These are phyloP conservation scores for Actenoides lindsayi DNA, from an alignment of 2,113 vertebrate genomes.

Conservation along the genomic window DNA sequence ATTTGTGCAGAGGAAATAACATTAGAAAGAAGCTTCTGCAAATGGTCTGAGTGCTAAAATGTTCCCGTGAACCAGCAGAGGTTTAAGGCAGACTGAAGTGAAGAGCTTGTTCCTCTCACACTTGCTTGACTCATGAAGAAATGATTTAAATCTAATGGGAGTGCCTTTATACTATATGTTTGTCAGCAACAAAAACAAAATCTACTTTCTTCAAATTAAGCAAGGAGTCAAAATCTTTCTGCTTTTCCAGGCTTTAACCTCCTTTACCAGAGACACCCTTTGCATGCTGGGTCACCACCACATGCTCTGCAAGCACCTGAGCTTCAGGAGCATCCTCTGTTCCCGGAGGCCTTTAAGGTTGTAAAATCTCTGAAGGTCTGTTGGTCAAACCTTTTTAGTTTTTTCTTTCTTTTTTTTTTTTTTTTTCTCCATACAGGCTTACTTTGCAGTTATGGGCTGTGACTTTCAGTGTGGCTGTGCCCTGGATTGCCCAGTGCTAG, in stretches of 20 bases:
- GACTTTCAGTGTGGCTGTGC: not conserved
- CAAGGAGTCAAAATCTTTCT: not conserved
- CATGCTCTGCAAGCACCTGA: not conserved
- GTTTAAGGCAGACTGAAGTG: not conserved
- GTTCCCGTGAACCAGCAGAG: not conserved
- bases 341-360: not conserved
- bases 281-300: fast-evolving
- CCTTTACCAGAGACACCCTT: not conserved
- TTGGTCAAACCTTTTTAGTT: not conserved
- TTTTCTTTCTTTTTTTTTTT: not conserved
- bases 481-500: conserved; percentile 49
- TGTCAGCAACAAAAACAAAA: not conserved
- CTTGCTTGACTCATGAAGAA: not conserved
- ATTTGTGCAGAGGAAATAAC: not conserved
- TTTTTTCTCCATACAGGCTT: not conserved
- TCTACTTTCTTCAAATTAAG: not conserved
- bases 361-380: conserved; percentile 8
- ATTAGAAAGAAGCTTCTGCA: not conserved
- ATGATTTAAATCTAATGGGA: not conserved
- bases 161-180: not conserved
- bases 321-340: not conserved
- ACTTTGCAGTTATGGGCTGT: conserved; percentile 19
- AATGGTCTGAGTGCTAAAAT: not conserved
- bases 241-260: not conserved
- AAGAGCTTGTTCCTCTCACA: not conserved